Conservation (phyloP, 2,113 vertebrate genomes). For the Semnornis frantzii region DNA sequence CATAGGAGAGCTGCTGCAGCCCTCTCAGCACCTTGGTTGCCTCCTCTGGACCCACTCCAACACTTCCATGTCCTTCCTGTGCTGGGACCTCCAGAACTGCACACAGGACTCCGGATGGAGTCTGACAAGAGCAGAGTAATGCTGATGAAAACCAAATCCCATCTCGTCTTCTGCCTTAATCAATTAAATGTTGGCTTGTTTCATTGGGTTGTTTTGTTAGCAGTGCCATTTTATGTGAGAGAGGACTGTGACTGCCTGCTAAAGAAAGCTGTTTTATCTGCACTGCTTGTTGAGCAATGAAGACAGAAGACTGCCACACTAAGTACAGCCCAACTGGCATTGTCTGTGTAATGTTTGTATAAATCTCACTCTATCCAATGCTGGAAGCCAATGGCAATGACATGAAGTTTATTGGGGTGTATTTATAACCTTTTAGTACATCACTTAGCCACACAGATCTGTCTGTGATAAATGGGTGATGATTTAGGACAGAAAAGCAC, state of each 20-base stretch:
- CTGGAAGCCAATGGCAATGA: neutral
- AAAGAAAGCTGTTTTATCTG: neutral
- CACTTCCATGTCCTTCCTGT: no score
- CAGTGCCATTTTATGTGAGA: neutral
- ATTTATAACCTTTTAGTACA: slow-evolving; percentile 21
- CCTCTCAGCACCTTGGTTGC: no score
- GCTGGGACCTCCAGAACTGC: no score
- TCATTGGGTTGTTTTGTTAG: neutral
- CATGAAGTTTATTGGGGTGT: neutral
- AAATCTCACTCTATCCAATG: neutral
- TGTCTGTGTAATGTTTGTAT: neutral
- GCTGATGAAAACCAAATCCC: neutral
- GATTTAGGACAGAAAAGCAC: neutral
- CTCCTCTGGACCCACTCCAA: no score
- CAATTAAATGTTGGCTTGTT: neutral
- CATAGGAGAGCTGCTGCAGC: no score
- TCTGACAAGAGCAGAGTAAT: neutral
- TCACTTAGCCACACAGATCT: neutral
- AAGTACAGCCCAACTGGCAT: neutral
- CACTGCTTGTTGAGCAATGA: neutral
- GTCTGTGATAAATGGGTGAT: neutral
- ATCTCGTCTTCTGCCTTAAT: neutral
- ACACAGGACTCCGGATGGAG: no score
- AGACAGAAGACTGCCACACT: neutral
- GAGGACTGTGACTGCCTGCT: neutral